These are phyloP conservation scores for Syrrhaptes paradoxus DNA, from an alignment of 2,113 vertebrate genomes.

Conservation along the genomic window DNA sequence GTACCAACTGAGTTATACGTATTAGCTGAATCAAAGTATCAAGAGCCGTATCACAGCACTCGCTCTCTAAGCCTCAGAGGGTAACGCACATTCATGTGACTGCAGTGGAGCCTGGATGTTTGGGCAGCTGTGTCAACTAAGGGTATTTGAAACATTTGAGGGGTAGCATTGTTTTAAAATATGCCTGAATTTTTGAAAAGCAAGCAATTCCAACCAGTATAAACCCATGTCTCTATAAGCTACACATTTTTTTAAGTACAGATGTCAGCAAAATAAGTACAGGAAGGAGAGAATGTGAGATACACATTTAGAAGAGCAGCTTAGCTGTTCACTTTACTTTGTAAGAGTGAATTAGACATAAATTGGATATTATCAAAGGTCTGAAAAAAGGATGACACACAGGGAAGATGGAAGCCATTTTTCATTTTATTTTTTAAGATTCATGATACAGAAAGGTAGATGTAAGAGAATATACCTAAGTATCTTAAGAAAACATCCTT, in stretches of 20 bases:
- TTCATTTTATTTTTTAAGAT: constrained; percentile 21
- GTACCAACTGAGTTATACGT: background rate
- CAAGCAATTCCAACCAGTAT: background rate
- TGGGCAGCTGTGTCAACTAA: constrained; percentile 55
- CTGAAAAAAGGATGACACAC: background rate
- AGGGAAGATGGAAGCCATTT: background rate
- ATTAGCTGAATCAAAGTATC: background rate
- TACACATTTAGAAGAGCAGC: background rate
- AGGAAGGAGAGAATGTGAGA: background rate
- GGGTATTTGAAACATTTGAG: background rate
- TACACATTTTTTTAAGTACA: background rate
- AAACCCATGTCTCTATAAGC: background rate
- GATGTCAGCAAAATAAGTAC: background rate
- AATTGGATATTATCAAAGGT: background rate
- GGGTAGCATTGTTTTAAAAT: constrained; percentile 19
- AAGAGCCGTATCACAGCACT: background rate
- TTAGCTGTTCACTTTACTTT: background rate
- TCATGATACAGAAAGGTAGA: background rate
- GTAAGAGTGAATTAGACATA: background rate
- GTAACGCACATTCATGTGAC: background rate
- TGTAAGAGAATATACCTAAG: background rate
- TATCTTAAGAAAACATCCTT: background rate
- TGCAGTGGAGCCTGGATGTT: constrained; percentile 3
- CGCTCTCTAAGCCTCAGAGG: background rate
- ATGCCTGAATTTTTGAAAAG: background rate